Conservation (phyloP, 2,113 vertebrate species). For the Larimichthys polyactis region DNA sequence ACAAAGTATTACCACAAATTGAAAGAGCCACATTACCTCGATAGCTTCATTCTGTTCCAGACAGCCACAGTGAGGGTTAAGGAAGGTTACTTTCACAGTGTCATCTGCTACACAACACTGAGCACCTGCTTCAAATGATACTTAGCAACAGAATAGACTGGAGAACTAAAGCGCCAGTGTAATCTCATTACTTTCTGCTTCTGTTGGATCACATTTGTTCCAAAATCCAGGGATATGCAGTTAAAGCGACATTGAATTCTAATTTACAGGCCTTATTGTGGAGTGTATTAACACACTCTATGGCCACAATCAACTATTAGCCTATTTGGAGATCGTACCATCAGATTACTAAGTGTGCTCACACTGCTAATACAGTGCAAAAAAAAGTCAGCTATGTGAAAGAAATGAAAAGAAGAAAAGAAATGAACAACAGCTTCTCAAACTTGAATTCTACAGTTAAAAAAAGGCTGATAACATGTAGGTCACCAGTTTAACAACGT, state of each 20-base stretch:
- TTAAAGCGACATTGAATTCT: conserved; percentile 31
- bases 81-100: conserved; percentile 28
- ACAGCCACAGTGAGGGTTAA: conserved; percentile 14
- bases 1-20: conserved; percentile 52
- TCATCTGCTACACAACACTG: conserved; percentile 48
- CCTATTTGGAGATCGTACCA: conserved; percentile 13
- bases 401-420: too few species aligned
- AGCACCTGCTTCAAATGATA: conserved; percentile 39
- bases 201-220: conserved; percentile 18
- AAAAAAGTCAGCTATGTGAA: background rate
- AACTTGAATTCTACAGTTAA: too few species aligned
- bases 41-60: conserved; percentile 28
- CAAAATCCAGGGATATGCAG: conserved; percentile 19
- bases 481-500: too few species aligned
- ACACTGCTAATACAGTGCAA: background rate
- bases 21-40: conserved; percentile 39
- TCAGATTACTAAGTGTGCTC: conserved; percentile 5
- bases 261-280: conserved; percentile 43
- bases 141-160: conserved; percentile 33
- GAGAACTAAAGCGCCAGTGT: conserved; percentile 18
- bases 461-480: too few species aligned
- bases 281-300: background rate
- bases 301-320: background rate
- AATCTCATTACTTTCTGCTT: conserved; percentile 35
- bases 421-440: too few species aligned